Conservation (phyloP, 2,888 invertebrate genomes). For the Sipha maydis region DNA sequence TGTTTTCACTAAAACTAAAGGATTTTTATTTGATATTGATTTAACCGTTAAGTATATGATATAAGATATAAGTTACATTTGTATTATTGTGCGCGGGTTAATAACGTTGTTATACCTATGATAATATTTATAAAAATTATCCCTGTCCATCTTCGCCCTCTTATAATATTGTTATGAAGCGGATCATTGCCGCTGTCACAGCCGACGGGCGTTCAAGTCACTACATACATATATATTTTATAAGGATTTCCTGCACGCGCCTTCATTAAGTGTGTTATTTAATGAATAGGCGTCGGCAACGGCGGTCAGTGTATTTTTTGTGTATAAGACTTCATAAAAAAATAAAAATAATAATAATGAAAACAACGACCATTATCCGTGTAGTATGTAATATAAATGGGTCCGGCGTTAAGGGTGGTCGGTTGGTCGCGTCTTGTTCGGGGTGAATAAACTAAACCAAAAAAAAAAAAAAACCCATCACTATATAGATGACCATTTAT, state of each 20-base stretch:
- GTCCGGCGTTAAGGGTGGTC: conserved; percentile 57
- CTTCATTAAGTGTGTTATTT: conserved; percentile 54
- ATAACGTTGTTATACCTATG: not conserved
- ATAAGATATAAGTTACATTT: not conserved
- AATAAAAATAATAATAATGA: conserved; percentile 13
- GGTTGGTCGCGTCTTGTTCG: not conserved
- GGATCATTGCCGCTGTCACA: not conserved
- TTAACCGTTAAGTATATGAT: not conserved
- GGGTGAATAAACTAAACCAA: conserved; percentile 51
- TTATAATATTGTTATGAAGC: conserved; percentile 2
- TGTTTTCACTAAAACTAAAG: not conserved
- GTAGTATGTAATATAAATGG: conserved; percentile 30
- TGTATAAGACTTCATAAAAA: conserved; percentile 41
- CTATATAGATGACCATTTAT: conserved; percentile 58
- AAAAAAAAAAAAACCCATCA: conserved; percentile 42
- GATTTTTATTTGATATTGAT: not conserved
- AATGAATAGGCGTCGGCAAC: conserved; percentile 50
- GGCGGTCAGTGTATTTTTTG: conserved; percentile 53
- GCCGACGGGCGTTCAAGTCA: conserved; percentile 55
- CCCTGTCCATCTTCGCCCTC: conserved; percentile 36
- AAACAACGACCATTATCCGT: conserved; percentile 37
- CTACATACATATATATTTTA: not conserved
- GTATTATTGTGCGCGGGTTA: not conserved
- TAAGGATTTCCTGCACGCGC: conserved; percentile 8
- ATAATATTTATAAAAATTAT: conserved; percentile 24